phyloP scores from a whole-genome alignment of 2,888 invertebrate species.

The Eupithecia subfuscata region DNA sequence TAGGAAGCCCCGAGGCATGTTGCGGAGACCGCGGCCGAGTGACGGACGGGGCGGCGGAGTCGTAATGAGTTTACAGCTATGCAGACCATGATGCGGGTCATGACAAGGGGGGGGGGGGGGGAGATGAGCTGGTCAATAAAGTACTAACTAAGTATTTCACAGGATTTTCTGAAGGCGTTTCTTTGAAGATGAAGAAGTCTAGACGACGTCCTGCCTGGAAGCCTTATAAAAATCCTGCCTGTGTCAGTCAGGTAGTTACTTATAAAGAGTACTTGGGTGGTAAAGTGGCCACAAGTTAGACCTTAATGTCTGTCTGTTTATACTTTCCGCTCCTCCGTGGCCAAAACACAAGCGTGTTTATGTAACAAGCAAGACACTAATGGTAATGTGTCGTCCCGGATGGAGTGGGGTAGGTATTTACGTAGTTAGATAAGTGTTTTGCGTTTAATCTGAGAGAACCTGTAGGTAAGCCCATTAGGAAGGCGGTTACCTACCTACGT shows the following conservation, averaged over 20 bases:
- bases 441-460: neutral
- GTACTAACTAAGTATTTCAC: neutral
- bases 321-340: neutral
- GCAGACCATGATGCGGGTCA: neutral
- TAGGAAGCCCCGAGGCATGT: neutral
- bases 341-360: conserved; percentile 7
- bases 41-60: neutral
- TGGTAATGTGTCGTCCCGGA: neutral
- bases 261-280: neutral
- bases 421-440: neutral
- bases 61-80: conserved; percentile 10
- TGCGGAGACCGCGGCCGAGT: neutral
- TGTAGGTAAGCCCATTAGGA: neutral
- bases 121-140: neutral
- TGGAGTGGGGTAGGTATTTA: neutral
- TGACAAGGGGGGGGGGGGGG: neutral
- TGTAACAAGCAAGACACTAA: neutral
- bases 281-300: neutral
- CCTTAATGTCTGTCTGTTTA: neutral
- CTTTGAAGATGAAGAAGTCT: neutral
- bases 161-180: neutral
- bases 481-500: neutral
- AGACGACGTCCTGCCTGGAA: neutral
- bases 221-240: neutral
- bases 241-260: neutral